Conservation (phyloP, 2,113 vertebrate species). For the Porphyrio hochstetteri region DNA sequence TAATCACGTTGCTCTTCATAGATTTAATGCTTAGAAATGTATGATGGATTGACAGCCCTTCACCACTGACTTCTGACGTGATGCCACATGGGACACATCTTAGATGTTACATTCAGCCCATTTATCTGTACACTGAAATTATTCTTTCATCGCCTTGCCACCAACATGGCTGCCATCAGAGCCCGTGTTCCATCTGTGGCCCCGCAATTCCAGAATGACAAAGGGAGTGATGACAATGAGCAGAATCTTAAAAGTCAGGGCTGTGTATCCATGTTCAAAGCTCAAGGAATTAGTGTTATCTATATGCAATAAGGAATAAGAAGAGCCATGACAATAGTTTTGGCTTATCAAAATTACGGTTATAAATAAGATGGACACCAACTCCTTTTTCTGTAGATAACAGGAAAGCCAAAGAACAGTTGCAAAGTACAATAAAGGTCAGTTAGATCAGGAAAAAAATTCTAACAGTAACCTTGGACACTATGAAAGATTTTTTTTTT, state of each 20-base stretch:
- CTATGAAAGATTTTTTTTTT: not conserved
- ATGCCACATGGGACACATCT: not conserved
- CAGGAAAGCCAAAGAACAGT: not conserved
- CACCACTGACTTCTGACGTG: not conserved
- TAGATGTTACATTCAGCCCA: not conserved
- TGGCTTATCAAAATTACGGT: not conserved
- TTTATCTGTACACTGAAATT: not conserved
- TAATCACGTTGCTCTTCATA: not conserved
- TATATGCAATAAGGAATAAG: not conserved
- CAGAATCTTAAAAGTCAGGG: not conserved
- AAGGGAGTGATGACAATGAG: not conserved
- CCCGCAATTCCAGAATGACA: not conserved
- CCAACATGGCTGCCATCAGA: not conserved
- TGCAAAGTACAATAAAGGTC: not conserved
- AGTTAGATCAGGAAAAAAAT: not conserved
- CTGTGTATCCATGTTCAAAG: not conserved
- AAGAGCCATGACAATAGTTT: not conserved
- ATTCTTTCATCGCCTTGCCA: not conserved
- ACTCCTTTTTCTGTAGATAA: not conserved
- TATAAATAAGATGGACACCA: not conserved
- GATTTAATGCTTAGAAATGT: not conserved
- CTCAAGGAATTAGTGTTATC: not conserved
- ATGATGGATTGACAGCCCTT: not conserved
- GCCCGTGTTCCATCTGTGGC: not conserved
- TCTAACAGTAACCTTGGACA: not conserved